Evolutionary conservation across 2,888 invertebrate species (phyloP), one percentile per base, ranked within the genome.

Genomic region (Crepidodera aurea): DNA sequence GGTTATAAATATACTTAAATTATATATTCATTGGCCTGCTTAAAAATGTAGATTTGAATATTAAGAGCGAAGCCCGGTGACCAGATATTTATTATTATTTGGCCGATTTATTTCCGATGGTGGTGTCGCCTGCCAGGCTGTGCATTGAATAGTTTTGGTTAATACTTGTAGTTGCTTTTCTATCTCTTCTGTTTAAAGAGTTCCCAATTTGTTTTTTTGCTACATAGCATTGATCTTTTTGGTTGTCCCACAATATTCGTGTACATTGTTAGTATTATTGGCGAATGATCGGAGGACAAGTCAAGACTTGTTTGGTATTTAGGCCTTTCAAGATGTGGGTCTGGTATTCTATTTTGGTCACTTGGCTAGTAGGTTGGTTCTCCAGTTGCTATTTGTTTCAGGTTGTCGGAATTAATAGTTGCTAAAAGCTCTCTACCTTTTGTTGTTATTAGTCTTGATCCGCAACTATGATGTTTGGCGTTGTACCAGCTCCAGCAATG

Each of bases 331-430:
- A 34, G 4, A 2, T 34, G 34, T 2, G n/a, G 2, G 34, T 34
- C 34, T 34, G 34, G 13, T 15, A 22, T 12, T 51, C 32, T 51
- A 34, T 51, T 29, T 29, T 7, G 16, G 16, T 51, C 51, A 13
- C 22, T n/a, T 6, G 51, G 51, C 51, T 34, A 51, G 16, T 51
- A 51, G 6, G 51, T 51, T 22, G 51, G 51, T 32, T 51, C 34
- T 13, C 34, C 34, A 25, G n/a, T 22, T 51, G 25, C 5, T 10
- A 51, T 5, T 7, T 51, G 19, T 18, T 19, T 16, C 4, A 37
- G 37, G 8, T 37, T 53, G 12, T 37, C 8, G 16, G 5, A 12
- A 3, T 13, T 13, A 10, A 53, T 53, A 12, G 53, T 37, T 10
- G n/a, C 10, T 15, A 37, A 16, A 13, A 53, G 39, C 12, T 44